Base-by-base conservation (phyloP, 1,140 invertebrate species). In the Eumeta japonica region DNA sequence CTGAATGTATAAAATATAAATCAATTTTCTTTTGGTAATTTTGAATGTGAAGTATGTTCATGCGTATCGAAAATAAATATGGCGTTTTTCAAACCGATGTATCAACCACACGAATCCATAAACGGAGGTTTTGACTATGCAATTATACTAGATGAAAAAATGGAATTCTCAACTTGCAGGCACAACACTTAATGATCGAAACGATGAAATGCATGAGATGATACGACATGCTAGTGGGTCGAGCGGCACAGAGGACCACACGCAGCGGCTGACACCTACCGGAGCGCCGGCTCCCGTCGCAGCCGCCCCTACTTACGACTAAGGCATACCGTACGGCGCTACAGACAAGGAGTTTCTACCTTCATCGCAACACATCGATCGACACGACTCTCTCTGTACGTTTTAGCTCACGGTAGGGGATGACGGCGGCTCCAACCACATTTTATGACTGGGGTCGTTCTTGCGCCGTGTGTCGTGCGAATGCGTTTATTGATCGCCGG, bases 361-460 rank as follows among this genome's bases (percentile, higher is more conserved):
- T 72, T 68, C 67, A 72, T 72, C 48, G 64, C 67, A 68, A 70
- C 61, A 60, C 54, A n/a, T n/a, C n/a, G n/a, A n/a, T n/a, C n/a
- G n/a, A n/a, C n/a, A n/a, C n/a, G n/a, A n/a, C n/a, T n/a, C n/a
- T n/a, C n/a, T n/a, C n/a, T n/a, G n/a, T n/a, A n/a, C n/a, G n/a
- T n/a, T n/a, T n/a, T n/a, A n/a, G 35, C 40, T 42, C 42, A 33
- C 40, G 45, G 40, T 34, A 40, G 39, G 50, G 43, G 48, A 37
- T 34, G 42, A 35, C 31, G 42, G 38, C 39, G 37, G 38, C n/a
- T n/a, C n/a, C n/a, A 24, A 24, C n/a, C 20, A 24, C 7, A 7
- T n/a, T 7, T 7, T 24, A 24, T 24, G 7, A 24, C 20, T 24
- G n/a, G 20, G n/a, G 7, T 7, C 20, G n/a, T n/a, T n/a, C n/a